Evolutionary conservation across 2,797 vertebrate genomes (phyloP).

Genomic region (Muscicapa comitata): DNA sequence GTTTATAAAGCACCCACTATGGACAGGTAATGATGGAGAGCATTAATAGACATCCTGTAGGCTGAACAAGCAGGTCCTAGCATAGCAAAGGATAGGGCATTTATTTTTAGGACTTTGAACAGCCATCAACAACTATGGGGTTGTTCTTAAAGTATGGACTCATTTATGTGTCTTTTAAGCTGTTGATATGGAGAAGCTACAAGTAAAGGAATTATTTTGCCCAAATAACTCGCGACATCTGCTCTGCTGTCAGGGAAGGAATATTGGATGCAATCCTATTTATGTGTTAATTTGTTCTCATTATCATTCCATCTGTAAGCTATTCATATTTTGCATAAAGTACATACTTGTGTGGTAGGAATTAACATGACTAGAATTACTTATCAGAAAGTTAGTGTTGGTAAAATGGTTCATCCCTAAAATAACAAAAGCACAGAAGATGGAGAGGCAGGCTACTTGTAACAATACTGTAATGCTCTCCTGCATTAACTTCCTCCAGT

Average conservation of each 20-base stretch:
- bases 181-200: not conserved
- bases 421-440: not conserved
- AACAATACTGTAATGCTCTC: not conserved
- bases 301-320: slow-evolving; percentile 20
- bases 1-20: not conserved
- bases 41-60: not conserved
- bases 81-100: too few relatives aligned
- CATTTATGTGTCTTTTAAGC: not conserved
- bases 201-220: not conserved
- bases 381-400: not conserved
- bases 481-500: not conserved
- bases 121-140: not conserved
- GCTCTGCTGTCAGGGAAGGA: not conserved
- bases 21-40: not conserved
- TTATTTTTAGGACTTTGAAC: not conserved
- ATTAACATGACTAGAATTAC: not conserved
- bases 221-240: not conserved
- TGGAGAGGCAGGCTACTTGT: not conserved
- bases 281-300: slow-evolving; percentile 20
- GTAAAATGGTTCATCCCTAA: not conserved
- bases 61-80: not conserved
- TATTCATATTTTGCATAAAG: slow-evolving; percentile 4
- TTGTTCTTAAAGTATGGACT: not conserved
- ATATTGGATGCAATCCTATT: slow-evolving; percentile 28
- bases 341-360: not conserved